Base-by-base conservation (phyloP, 37 sponge, comb jelly and placozoan species). In the Theonella swinhoei region DNA sequence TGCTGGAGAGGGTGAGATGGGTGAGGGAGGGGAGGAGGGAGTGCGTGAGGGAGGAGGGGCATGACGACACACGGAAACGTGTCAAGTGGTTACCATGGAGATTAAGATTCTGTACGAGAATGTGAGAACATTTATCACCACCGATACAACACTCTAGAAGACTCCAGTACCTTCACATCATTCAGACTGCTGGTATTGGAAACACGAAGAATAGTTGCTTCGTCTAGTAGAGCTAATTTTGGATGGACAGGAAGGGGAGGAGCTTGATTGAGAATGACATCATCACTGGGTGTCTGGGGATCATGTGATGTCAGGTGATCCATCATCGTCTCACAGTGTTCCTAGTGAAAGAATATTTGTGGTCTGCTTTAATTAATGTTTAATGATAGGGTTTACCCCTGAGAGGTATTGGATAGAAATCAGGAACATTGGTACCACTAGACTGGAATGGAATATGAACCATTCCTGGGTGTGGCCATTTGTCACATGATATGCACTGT, bases 341-440 rank as follows among this genome's bases (percentile, higher is more conserved):
- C 34, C 69, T 68, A 63, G 7, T 28, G 64, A 28, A 28, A 63
- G 24, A 2, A 63, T 63, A 1, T 28, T 9, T 63, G 64, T 28
- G 26, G 26, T 28, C 8, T 63, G 8, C 64, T 28, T 28, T 5
- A 63, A 28, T 63, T 2, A 63, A 28, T n/a, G n/a, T n/a, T n/a
- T 58, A 19, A 20, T n/a, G n/a, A n/a, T n/a, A n/a, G n/a, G n/a
- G n/a, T n/a, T n/a, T n/a, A n/a, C n/a, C n/a, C n/a, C n/a, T n/a
- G n/a, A n/a, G n/a, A 33, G 34, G 73, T 83, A 88, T 25, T 34
- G 25, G 11, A 91, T 30, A 28, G 72, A 36, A n/a, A 91, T 64
- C 8, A 82, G 42, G 81, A 91, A 95, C 72, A 89, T 90, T 77
- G 95, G 92, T 23, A 91, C 72, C 5, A 95, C 84, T 19, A 91